Conservation (phyloP, 2,113 vertebrate genomes). For the Cephalopholis sonnerati region DNA sequence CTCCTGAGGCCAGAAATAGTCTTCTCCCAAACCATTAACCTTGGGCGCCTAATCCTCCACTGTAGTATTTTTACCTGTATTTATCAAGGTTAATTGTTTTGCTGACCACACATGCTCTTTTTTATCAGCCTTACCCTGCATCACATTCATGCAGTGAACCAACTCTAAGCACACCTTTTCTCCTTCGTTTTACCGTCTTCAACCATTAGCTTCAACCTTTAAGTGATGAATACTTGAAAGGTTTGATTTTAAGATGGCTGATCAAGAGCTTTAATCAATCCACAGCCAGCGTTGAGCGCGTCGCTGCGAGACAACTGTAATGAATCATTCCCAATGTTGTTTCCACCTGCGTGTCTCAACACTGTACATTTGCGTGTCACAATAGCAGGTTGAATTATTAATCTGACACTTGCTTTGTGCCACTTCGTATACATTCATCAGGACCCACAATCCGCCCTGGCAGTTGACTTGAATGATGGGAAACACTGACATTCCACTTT, state of each 20-base stretch:
- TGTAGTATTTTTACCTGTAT: conserved; percentile 62
- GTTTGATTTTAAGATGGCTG: conserved; percentile 43
- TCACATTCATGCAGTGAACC: conserved; percentile 22
- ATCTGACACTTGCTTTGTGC: conserved; percentile 56
- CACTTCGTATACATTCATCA: conserved; percentile 50
- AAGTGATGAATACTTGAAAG: not conserved
- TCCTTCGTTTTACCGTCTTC: conserved; percentile 1
- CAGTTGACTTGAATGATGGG: conserved; percentile 48
- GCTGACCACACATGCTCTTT: conserved; percentile 59
- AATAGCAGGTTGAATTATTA: conserved; percentile 50
- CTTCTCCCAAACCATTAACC: conserved; percentile 69
- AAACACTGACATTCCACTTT: conserved; percentile 22
- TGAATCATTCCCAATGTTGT: conserved; percentile 44
- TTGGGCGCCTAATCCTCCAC: conserved; percentile 39
- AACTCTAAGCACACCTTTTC: not conserved
- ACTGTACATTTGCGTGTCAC: conserved; percentile 17
- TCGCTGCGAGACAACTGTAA: conserved; percentile 12
- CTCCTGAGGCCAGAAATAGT: conserved; percentile 53
- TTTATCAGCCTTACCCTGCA: conserved; percentile 44
- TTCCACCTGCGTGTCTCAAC: conserved; percentile 42
- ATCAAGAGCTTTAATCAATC: conserved; percentile 51
- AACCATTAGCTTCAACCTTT: not conserved
- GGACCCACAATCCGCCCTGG: conserved; percentile 13
- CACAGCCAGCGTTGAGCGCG: not conserved
- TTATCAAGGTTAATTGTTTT: conserved; percentile 75